phyloP scores from a whole-genome alignment of 1,140 invertebrate species.

The Drosophila paulistorum region DNA sequence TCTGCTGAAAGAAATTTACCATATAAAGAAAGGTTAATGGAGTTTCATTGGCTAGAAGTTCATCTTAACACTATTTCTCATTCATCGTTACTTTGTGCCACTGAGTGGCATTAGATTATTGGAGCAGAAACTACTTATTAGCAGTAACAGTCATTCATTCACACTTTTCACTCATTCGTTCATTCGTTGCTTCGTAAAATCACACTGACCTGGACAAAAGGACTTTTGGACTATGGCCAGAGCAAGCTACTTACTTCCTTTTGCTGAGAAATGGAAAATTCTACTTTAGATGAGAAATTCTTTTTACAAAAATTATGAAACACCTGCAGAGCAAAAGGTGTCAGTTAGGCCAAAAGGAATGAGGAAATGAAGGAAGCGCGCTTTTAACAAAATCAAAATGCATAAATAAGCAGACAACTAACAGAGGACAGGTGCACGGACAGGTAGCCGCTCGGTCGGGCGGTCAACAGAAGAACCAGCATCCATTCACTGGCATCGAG shows the following conservation, averaged over 20 bases:
- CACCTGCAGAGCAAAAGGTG: constrained; percentile 59
- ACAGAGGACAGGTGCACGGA: background rate
- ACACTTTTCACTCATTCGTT: constrained; percentile 13
- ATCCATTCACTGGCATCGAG: constrained; percentile 58
- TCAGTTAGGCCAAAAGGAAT: constrained; percentile 33
- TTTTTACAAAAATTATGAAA: constrained; percentile 48
- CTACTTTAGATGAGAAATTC: constrained; percentile 17
- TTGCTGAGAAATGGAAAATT: constrained; percentile 22
- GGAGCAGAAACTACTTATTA: constrained; percentile 27
- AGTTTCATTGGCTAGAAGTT: background rate
- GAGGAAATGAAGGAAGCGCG: background rate
- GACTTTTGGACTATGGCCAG: background rate
- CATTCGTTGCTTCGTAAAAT: constrained; percentile 21
- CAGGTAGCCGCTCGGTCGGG: background rate
- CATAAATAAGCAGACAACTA: constrained; percentile 60
- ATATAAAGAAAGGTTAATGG: constrained; percentile 60
- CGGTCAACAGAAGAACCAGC: constrained; percentile 28
- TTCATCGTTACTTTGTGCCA: constrained; percentile 6
- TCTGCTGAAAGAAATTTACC: constrained; percentile 83
- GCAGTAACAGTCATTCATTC: constrained; percentile 15
- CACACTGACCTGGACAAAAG: constrained; percentile 36
- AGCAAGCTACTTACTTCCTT: constrained; percentile 30
- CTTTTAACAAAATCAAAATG: constrained; percentile 69
- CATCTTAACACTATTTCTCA: background rate
- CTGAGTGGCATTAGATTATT: constrained; percentile 26